A percentile compares a stretch with the other conserved stretches of the same genome.
These are phyloP conservation scores for Cecropterus lyciades DNA, from an alignment of 1,140 invertebrate genomes.

Conservation along the genomic window DNA sequence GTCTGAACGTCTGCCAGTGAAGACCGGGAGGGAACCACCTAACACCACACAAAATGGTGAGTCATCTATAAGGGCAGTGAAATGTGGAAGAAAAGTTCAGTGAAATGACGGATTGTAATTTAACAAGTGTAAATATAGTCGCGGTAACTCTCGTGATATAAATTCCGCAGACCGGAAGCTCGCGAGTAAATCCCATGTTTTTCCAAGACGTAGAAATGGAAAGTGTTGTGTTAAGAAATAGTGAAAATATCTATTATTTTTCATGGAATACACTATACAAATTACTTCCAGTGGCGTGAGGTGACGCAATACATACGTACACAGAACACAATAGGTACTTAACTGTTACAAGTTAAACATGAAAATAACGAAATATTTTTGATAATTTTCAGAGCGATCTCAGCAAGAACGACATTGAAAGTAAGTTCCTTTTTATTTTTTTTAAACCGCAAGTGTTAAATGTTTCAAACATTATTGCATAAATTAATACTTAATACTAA, in stretches of 20 bases:
- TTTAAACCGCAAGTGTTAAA: background rate
- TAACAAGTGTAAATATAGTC: constrained; percentile 57
- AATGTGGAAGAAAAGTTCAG: constrained; percentile 76
- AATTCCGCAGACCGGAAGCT: constrained; percentile 76
- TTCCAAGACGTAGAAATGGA: constrained; percentile 37
- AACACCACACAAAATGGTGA: constrained; percentile 87
- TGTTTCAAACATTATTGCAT: no score
- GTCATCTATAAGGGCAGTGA: constrained; percentile 77
- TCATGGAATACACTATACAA: constrained; percentile 46
- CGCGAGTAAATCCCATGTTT: constrained; percentile 44
- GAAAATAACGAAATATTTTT: constrained; percentile 78
- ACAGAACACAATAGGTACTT: constrained; percentile 37
- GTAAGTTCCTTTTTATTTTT: constrained; percentile 84
- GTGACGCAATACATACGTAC: constrained; percentile 57
- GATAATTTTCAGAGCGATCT: constrained; percentile 88
- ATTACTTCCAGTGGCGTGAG: constrained; percentile 42
- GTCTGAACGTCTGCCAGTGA: constrained; percentile 88
- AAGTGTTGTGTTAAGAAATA: constrained; percentile 70
- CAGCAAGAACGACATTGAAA: constrained; percentile 89
- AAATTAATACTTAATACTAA: no score
- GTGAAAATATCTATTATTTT: constrained; percentile 59
- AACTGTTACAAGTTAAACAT: constrained; percentile 47
- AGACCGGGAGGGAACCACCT: constrained; percentile 85
- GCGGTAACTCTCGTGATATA: constrained; percentile 51
- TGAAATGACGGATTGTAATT: constrained; percentile 65